Base-by-base conservation (phyloP, 2,797 vertebrate species). In the Vespertilio murinus region DNA sequence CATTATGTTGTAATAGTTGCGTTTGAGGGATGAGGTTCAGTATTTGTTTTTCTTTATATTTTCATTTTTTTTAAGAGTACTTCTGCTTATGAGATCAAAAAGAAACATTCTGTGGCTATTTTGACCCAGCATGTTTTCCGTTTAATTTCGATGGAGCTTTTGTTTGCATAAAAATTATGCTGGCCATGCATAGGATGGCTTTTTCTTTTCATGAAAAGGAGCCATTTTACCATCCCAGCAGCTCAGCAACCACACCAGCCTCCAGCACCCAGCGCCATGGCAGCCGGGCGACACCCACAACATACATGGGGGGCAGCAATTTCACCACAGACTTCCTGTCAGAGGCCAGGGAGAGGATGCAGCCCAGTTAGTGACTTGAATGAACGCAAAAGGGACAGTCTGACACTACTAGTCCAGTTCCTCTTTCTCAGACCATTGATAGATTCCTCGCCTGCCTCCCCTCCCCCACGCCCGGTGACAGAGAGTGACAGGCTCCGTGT, bases 1-100 rank as follows among this genome's bases (percentile, higher is more conserved):
- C 52, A 54, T 22, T 54, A 54, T 22, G 23, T 85, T 79, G 2
- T 59, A 61, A 33, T 14, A 82, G 64, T 45, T 70, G 8, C 9
- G 2, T 78, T 86, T 83, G 69, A 56, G 67, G 4, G 35, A 28
- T 40, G 35, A 54, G 16, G 23, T 69, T 88, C 47, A 42, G 52
- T 28, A 13, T 75, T 45, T 74, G 9, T 38, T 90, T 80, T 88
- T 35, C 73, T 80, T 82, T 67, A 23, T 12, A 52, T 82, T 89
- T 90, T 82, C 59, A 2, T 52, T 49, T 18, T 6, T 49, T 49
- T 49, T 17, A 69, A 3, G 35, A 92, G 56, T 80, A 17, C 80
- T 92, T 89, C 91, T 59, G 87, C 90, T 92, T 75, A 81, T 35
- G 88, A 94, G 92, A 82, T 90, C 49, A 79, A 79, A 96, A 94